Evolutionary conservation across 2,888 invertebrate genomes (phyloP), one percentile per base, ranked within the genome.

Genomic region (Dione juno): DNA sequence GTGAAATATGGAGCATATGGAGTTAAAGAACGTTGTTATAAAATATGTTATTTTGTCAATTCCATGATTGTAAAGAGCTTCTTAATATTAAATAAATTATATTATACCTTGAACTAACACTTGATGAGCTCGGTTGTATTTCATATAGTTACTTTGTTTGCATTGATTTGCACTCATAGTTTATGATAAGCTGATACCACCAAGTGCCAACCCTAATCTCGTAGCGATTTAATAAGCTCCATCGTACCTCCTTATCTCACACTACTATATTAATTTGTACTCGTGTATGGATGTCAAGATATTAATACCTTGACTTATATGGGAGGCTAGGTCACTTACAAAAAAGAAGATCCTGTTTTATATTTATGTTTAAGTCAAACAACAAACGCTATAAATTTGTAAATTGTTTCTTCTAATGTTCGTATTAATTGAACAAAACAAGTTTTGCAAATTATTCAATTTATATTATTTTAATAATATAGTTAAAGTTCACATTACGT

Each of bases 161-260:
- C 54, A 54, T 66, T 45, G 43, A 45, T 61, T 61, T 61, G 28
- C 59, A 61, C 37, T 40, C 7, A 61, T 28, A 45, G n/a, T 45
- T 45, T 45, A 61, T 59, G 40, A 66, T 52, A 45, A 19, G 45
- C 14, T 35, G 83, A 84, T 84, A 87, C 87, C 85, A 86, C 84
- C 28, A 28, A 28, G 28, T 28, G 28, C 28, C 83, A 86, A 79
- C 82, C 80, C 79, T 64, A 75, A 43, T 79, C 78, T 79, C 72
- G 75, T 80, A 81, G 80, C 79, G 78, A 81, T 76, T 72, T 58
- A 67, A 67, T 67, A 71, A 50, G 52, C n/a, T 69, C 10, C 16
- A 40, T n/a, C 37, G 43, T 61, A 68, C 66, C 54, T 37, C 48
- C 52, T 3, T 61, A 70, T 63, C 54, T 67, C 67, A 37, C 63